Percentiles rank a stretch among this genome's conserved stretches.
Conservation (phyloP, 1,140 invertebrate species). For the Riptortus pedestris region DNA sequence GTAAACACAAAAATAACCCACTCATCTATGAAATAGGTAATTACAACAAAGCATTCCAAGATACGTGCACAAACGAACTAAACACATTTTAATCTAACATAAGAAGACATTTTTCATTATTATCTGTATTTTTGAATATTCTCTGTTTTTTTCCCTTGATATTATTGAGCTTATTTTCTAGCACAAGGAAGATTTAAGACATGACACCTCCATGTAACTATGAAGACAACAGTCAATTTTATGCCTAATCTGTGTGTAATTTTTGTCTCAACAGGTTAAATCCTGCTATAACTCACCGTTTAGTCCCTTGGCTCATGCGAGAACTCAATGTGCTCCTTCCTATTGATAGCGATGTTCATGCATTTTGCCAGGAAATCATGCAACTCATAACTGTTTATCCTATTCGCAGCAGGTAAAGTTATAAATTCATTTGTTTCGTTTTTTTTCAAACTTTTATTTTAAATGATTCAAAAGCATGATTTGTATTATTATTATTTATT, state of each 20-base stretch:
- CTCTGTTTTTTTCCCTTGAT: too few relatives aligned
- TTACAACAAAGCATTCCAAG: too few relatives aligned
- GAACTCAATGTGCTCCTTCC: conserved; percentile 64
- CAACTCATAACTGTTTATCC: conserved; percentile 53
- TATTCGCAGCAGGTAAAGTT: conserved; percentile 52
- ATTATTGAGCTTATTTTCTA: conserved; percentile 21
- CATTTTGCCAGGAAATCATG: conserved; percentile 55
- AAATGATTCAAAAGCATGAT: background rate
- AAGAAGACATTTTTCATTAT: too few relatives aligned
- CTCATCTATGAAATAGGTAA: too few relatives aligned
- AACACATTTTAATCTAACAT: too few relatives aligned
- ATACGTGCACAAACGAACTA: too few relatives aligned
- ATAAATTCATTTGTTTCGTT: background rate
- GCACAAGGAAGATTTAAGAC: background rate
- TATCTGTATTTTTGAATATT: too few relatives aligned
- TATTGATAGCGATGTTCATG: conserved; percentile 43
- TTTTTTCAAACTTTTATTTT: background rate
- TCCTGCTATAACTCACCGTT: conserved; percentile 62
- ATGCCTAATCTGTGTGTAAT: conserved; percentile 21
- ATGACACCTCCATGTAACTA: background rate
- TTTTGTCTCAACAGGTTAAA: conserved; percentile 52
- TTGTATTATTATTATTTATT: too few relatives aligned
- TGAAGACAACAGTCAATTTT: conserved; percentile 13
- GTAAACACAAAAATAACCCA: too few relatives aligned
- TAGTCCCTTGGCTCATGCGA: conserved; percentile 79